Conservation (phyloP, 2,888 invertebrate species). For the Macaria liturata region DNA sequence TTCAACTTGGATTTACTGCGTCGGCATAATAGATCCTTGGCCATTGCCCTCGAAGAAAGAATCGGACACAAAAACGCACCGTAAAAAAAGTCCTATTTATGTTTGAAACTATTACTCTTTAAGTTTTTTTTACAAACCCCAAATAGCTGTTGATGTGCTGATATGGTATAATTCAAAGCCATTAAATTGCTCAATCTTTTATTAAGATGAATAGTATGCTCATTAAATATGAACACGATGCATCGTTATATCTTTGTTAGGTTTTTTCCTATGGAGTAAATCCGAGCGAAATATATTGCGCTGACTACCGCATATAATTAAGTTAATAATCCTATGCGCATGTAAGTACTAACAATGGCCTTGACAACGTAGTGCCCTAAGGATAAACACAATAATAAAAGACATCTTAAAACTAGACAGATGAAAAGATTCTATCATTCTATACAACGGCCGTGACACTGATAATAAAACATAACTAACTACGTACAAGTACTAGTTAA, state of each 20-base stretch:
- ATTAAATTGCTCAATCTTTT: constrained; percentile 1
- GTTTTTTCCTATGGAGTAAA: neutral
- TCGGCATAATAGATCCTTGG: constrained; percentile 37
- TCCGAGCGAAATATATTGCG: neutral
- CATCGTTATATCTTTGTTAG: constrained; percentile 1
- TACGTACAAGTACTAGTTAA: constrained; percentile 3
- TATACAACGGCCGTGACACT: constrained; percentile 11
- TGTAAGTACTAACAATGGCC: too few relatives aligned
- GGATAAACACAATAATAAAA: too few relatives aligned
- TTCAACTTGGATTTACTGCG: constrained; percentile 25
- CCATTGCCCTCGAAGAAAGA: constrained; percentile 39
- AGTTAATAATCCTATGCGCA: too few relatives aligned
- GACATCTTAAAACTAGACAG: neutral
- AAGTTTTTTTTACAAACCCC: too few relatives aligned
- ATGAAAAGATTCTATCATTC: neutral
- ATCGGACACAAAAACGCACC: constrained; percentile 19
- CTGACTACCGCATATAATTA: too few relatives aligned
- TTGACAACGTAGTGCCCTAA: too few relatives aligned
- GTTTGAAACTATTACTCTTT: neutral
- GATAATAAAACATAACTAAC: constrained; percentile 1
- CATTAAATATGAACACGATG: constrained; percentile 7
- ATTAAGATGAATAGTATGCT: neutral
- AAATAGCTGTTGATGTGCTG: constrained; percentile 6
- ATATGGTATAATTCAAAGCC: constrained; percentile 7
- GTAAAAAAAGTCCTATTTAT: constrained; percentile 8